Conservation (phyloP, 2,888 invertebrate genomes). For the Proisotoma minuta region DNA sequence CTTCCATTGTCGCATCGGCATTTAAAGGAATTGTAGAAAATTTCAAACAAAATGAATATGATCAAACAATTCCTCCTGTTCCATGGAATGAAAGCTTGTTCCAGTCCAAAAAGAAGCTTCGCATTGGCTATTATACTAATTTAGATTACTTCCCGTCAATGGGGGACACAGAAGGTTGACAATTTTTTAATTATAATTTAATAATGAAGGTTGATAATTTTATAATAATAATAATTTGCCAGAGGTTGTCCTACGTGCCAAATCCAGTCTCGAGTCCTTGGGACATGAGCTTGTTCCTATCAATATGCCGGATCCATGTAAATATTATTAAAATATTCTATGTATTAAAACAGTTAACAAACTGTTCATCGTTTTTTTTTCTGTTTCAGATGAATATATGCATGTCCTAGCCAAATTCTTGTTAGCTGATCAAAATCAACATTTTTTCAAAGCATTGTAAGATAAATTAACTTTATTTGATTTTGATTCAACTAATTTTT, state of each 20-base stretch:
- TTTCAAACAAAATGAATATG: conserved; percentile 31
- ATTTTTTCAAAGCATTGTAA: conserved; percentile 36
- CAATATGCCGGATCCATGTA: conserved; percentile 33
- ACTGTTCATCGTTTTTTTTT: too few relatives aligned
- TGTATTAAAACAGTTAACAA: too few relatives aligned
- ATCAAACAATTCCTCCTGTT: conserved; percentile 35
- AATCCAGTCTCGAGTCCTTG: conserved; percentile 42
- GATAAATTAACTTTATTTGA: background rate
- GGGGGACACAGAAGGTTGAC: conserved; percentile 50
- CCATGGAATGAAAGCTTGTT: conserved; percentile 37
- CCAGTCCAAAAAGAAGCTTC: conserved; percentile 35
- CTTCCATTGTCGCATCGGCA: conserved; percentile 32
- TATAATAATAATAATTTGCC: too few relatives aligned
- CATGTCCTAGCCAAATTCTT: conserved; percentile 25
- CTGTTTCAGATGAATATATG: too few relatives aligned
- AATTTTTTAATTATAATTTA: too few relatives aligned
- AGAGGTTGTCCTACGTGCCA: conserved; percentile 48
- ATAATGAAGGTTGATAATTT: too few relatives aligned
- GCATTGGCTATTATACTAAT: conserved; percentile 50
- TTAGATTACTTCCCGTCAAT: conserved; percentile 50
- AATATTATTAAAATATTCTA: too few relatives aligned
- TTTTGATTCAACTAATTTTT: background rate
- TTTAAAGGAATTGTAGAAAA: conserved; percentile 31
- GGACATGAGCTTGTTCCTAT: conserved; percentile 48
- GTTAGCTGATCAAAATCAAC: conserved; percentile 32